phyloP scores from a whole-genome alignment of 2,888 invertebrate species.

The Trilocha varians region DNA sequence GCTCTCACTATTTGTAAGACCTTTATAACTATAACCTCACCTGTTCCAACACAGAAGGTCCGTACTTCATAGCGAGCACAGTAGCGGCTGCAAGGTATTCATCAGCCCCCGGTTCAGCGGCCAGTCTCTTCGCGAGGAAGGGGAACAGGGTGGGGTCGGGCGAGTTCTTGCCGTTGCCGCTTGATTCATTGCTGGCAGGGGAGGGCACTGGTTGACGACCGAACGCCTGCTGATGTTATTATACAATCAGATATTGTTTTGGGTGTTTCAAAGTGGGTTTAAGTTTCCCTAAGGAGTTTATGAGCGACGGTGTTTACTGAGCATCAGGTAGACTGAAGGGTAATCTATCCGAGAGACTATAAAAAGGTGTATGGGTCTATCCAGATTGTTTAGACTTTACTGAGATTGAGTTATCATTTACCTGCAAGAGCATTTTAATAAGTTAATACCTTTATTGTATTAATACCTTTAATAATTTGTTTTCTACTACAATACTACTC shows the following conservation, averaged over 20 bases:
- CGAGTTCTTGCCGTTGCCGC: slow-evolving; percentile 54
- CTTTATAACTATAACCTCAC: slow-evolving; percentile 20
- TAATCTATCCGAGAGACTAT: not conserved
- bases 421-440: no score
- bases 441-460: no score
- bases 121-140: slow-evolving; percentile 81
- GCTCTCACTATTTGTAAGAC: no score
- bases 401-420: no score
- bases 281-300: no score
- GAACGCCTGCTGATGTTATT: no score
- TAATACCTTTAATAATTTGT: no score
- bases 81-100: slow-evolving; percentile 90
- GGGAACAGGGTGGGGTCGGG: slow-evolving; percentile 87
- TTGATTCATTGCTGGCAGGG: slow-evolving; percentile 47
- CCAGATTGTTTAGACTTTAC: no score
- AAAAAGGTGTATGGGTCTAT: no score
- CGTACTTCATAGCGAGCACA: slow-evolving; percentile 91
- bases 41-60: slow-evolving; percentile 77
- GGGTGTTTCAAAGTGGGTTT: not conserved
- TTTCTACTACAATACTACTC: no score
- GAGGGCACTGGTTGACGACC: slow-evolving; percentile 91
- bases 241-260: no score
- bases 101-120: slow-evolving; percentile 72
- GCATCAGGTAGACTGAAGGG: not conserved
- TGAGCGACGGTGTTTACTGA: no score